Conservation (phyloP, 1,140 invertebrate genomes). For the Helicoverpa zea region DNA sequence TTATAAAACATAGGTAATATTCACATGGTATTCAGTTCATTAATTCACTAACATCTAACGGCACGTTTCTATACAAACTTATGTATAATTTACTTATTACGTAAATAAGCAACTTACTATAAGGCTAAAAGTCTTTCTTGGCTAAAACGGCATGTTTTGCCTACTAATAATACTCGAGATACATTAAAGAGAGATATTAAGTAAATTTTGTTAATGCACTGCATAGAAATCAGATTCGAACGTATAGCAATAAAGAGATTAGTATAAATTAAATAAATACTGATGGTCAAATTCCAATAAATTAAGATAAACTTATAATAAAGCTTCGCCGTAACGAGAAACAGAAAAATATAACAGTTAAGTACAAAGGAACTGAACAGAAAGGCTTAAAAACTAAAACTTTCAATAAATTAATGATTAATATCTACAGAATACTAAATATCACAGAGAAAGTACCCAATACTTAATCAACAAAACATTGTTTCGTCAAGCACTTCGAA, state of each 20-base stretch:
- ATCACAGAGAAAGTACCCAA: slow-evolving; percentile 86
- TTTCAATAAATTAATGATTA: slow-evolving; percentile 84
- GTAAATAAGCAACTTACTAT: slow-evolving; percentile 79
- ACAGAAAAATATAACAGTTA: slow-evolving; percentile 56
- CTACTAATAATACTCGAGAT: slow-evolving; percentile 77
- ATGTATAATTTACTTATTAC: slow-evolving; percentile 61
- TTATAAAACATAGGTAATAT: slow-evolving; percentile 70
- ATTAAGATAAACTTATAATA: slow-evolving; percentile 50
- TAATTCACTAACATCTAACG: slow-evolving; percentile 69
- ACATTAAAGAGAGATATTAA: slow-evolving; percentile 57
- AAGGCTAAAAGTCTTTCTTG: slow-evolving; percentile 81
- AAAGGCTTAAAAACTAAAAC: slow-evolving; percentile 69
- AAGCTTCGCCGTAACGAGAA: slow-evolving; percentile 40
- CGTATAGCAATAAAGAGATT: slow-evolving; percentile 63
- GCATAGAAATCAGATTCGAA: slow-evolving; percentile 61
- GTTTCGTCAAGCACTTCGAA: slow-evolving; percentile 78
- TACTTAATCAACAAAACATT: slow-evolving; percentile 81
- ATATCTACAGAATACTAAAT: slow-evolving; percentile 84
- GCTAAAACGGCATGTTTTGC: slow-evolving; percentile 72
- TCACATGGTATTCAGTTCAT: slow-evolving; percentile 78
- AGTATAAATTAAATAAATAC: slow-evolving; percentile 60
- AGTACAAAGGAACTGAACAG: slow-evolving; percentile 77
- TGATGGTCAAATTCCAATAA: slow-evolving; percentile 56
- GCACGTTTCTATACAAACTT: slow-evolving; percentile 68
- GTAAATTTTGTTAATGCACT: slow-evolving; percentile 61